Percentiles rank a stretch among this genome's conserved stretches.
These are phyloP conservation scores for Montipora cactus DNA, from an alignment of 64 coral and sea anemone genomes.

Conservation along the genomic window DNA sequence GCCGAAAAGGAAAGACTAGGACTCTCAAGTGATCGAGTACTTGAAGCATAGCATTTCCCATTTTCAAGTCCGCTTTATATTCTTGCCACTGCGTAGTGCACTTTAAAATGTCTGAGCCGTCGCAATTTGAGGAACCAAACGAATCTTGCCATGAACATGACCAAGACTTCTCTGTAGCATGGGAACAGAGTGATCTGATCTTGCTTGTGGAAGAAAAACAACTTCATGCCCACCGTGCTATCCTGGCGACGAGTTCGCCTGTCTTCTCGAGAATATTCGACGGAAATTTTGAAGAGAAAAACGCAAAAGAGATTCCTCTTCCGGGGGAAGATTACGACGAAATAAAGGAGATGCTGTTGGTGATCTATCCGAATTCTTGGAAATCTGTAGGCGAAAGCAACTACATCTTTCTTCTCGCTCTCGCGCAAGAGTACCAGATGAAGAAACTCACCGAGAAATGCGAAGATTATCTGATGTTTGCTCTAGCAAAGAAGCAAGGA, in stretches of 20 bases:
- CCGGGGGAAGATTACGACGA: neutral
- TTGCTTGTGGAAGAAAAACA: conserved; percentile 11
- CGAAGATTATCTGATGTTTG: neutral
- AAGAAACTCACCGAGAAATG: neutral
- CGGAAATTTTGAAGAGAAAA: conserved; percentile 40
- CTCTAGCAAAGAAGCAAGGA: neutral
- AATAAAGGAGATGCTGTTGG: conserved; percentile 25
- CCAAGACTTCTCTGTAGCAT: conserved; percentile 25
- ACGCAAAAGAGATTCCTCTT: neutral
- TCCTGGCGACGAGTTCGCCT: neutral
- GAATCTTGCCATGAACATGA: too few relatives aligned
- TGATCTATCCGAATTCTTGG: neutral
- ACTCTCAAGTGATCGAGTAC: too few relatives aligned
- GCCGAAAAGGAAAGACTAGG: too few relatives aligned
- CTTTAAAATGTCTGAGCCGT: too few relatives aligned
- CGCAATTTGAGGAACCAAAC: too few relatives aligned
- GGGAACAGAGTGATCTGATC: conserved; percentile 23
- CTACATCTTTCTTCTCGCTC: neutral
- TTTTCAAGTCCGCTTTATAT: too few relatives aligned
- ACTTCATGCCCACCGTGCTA: conserved; percentile 20
- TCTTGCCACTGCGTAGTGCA: too few relatives aligned
- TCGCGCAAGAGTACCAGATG: conserved; percentile 13
- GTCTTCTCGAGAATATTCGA: conserved; percentile 33
- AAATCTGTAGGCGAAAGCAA: neutral
- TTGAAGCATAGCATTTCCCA: too few relatives aligned